These are phyloP conservation scores for Aeoliscus strigatus DNA, from an alignment of 2,797 vertebrate species.

Conservation along the genomic window DNA sequence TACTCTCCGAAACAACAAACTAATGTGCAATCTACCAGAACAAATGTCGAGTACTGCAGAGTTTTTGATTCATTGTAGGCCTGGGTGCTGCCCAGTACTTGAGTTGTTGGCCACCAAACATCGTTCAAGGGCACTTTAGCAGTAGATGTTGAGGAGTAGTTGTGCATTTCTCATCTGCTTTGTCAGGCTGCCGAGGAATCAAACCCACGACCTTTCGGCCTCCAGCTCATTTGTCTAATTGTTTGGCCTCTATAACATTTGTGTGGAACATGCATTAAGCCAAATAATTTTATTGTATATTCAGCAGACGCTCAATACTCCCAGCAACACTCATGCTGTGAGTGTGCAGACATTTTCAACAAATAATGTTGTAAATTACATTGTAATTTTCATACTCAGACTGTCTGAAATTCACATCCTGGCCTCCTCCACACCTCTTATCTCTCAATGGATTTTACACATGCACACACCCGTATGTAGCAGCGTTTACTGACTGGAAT, in stretches of 20 bases:
- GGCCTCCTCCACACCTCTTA: too few species aligned
- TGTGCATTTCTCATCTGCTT: slow-evolving; percentile 57
- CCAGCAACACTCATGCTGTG: slow-evolving; percentile 4
- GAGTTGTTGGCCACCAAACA: slow-evolving; percentile 63
- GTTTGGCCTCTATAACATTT: slow-evolving; percentile 44
- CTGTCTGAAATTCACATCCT: neutral
- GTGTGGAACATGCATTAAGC: slow-evolving; percentile 35
- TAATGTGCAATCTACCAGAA: slow-evolving; percentile 61
- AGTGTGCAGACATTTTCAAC: too few species aligned
- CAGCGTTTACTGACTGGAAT: neutral
- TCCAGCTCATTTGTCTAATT: slow-evolving; percentile 55
- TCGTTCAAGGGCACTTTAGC: slow-evolving; percentile 70
- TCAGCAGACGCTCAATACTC: slow-evolving; percentile 32
- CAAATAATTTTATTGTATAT: slow-evolving; percentile 48
- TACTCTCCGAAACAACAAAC: slow-evolving; percentile 21
- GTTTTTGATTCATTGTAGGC: slow-evolving; percentile 67
- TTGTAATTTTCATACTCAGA: neutral
- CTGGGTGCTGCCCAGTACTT: slow-evolving; percentile 65
- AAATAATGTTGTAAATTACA: slow-evolving; percentile 13
- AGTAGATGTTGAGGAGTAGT: slow-evolving; percentile 55
- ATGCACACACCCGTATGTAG: neutral
- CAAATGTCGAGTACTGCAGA: slow-evolving; percentile 64
- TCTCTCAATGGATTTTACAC: too few species aligned
- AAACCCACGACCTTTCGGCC: slow-evolving; percentile 47
- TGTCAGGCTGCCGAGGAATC: slow-evolving; percentile 37